Percentiles rank a stretch among this genome's conserved stretches.
Evolutionary conservation across 1,140 invertebrate species (phyloP).

Genomic region (Whitmania pigra): DNA sequence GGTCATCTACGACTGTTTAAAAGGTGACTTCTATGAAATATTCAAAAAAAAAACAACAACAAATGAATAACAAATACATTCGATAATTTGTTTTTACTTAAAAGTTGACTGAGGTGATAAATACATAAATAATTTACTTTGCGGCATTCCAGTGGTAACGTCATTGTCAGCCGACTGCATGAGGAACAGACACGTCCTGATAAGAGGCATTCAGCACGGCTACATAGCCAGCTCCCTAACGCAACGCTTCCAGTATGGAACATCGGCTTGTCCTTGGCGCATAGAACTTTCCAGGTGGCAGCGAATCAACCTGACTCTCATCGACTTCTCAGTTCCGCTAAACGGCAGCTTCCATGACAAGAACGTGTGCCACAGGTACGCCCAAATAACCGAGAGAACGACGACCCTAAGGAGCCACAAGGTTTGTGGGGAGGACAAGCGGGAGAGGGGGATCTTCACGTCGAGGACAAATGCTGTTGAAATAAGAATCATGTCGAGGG

Average conservation of each 20-base stretch:
- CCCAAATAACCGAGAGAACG: constrained; percentile 17
- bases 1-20: constrained; percentile 7
- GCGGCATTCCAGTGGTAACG: background rate
- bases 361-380: constrained; percentile 20
- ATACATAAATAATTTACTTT: no score
- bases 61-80: no score
- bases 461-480: constrained; percentile 22
- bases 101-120: no score
- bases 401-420: constrained; percentile 6
- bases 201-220: background rate
- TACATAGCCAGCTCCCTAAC: constrained; percentile 15
- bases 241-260: background rate
- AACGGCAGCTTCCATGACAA: constrained; percentile 24
- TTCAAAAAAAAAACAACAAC: no score
- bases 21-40: background rate
- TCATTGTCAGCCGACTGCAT: background rate
- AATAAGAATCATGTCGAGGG: constrained; percentile 17
- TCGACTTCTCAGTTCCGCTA: constrained; percentile 16
- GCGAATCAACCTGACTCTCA: constrained; percentile 23
- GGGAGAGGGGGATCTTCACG: constrained; percentile 14
- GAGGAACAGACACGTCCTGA: background rate
- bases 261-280: constrained; percentile 21
- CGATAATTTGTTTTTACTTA: no score
- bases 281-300: constrained; percentile 16
- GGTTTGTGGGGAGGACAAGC: constrained; percentile 19